A percentile compares a stretch with the other conserved stretches of the same genome.
Evolutionary conservation across 1,140 invertebrate genomes (phyloP).

Genomic region (Battus philenor): DNA sequence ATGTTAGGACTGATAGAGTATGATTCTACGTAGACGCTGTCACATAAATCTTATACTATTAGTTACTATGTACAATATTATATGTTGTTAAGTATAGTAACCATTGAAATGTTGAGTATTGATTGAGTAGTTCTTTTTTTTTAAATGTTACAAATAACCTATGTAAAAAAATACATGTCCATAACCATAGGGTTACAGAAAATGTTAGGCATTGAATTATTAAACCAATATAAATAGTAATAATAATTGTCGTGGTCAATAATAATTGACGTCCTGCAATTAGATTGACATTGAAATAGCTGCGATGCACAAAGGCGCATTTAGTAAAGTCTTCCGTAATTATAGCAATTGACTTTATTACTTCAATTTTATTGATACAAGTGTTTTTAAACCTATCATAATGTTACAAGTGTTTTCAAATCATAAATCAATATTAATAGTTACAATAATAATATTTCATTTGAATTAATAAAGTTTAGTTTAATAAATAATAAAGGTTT

Average conservation of each 20-base stretch:
- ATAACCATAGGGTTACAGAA: too few species aligned
- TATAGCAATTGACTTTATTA: conserved; percentile 3
- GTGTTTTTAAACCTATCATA: neutral
- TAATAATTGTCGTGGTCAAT: neutral
- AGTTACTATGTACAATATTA: too few species aligned
- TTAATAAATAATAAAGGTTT: neutral
- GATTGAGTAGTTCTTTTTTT: too few species aligned
- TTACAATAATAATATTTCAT: neutral
- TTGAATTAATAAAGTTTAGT: neutral
- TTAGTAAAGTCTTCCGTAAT: conserved; percentile 11
- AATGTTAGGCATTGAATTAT: too few species aligned
- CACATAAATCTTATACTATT: too few species aligned
- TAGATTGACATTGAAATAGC: conserved; percentile 13
- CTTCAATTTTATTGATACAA: conserved; percentile 2
- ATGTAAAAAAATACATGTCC: too few species aligned
- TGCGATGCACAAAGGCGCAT: conserved; percentile 5
- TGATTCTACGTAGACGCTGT: too few species aligned
- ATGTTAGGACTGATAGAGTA: too few species aligned
- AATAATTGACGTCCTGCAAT: conserved; percentile 1
- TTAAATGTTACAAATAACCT: too few species aligned
- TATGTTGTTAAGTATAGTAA: too few species aligned
- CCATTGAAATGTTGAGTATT: too few species aligned
- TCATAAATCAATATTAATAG: neutral
- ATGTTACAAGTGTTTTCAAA: neutral
- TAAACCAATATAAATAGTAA: too few species aligned